These are phyloP conservation scores for Ophioderma brevispina DNA, from an alignment of 35 echinoderm and acorn worm genomes.

Conservation along the genomic window DNA sequence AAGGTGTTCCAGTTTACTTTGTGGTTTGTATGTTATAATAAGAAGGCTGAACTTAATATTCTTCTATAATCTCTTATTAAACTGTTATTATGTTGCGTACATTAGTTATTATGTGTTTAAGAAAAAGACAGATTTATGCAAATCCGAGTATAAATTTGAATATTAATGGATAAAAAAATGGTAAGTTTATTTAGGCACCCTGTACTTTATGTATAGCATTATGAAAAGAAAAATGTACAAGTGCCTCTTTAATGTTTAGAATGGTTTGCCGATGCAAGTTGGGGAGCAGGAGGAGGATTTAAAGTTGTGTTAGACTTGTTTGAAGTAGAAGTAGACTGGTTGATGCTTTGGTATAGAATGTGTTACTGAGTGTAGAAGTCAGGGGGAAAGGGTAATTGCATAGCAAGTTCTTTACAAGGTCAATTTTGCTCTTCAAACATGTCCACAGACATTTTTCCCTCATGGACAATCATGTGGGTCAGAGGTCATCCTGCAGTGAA, in stretches of 20 bases:
- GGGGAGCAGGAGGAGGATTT: neutral
- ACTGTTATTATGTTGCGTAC: neutral
- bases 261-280: neutral
- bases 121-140: slow-evolving; percentile 1
- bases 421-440: too few relatives aligned
- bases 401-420: too few relatives aligned
- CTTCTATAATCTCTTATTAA: neutral
- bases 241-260: neutral
- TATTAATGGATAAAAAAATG: neutral
- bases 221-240: neutral
- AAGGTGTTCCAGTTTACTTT: neutral
- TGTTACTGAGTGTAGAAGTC: too few relatives aligned
- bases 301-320: too few relatives aligned
- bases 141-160: too few relatives aligned
- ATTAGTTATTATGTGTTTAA: neutral
- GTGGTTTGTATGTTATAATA: neutral
- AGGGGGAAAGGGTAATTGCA: too few relatives aligned
- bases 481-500: too few relatives aligned
- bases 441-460: too few relatives aligned
- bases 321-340: too few relatives aligned
- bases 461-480: too few relatives aligned
- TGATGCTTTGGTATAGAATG: too few relatives aligned
- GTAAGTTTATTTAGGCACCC: neutral
- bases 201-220: neutral
- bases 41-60: neutral